Evolutionary conservation across 1,140 invertebrate species (phyloP), one percentile per base, ranked within the genome.

Genomic region (Cotesia vestalis): DNA sequence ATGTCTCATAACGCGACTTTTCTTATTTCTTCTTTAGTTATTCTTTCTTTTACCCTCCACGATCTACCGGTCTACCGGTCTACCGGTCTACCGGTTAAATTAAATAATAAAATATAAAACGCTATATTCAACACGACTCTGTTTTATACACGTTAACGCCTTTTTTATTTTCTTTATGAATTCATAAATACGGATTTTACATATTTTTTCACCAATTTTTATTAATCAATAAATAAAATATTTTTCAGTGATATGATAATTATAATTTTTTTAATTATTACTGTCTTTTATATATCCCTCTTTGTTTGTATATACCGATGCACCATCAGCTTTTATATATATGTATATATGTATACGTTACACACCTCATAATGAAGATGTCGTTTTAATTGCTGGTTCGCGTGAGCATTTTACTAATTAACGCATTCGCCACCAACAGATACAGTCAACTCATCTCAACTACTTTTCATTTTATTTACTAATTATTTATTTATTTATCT

Each of bases 281-380:
- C 40, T 46, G 40, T 46, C 40, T 46, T 46, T 9, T 11, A 46
- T 46, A 27, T 46, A 46, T 11, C 5, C 8, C 40, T 46, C 11
- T 6, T 46, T 46, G 40, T 46, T 46, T 40, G 38, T 40, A 55
- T 55, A 55, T 20, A 55, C 53, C 53, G 38, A 9, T 40, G 38
- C 38, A 40, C 38, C 38, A 40, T 40, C 9, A 46, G 8, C 40
- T 11, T 46, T 11, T 73, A 69, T 35, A 69, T 57, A 34, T 53
- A 46, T 46, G 69, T 76, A 75, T 73, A 69, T 46, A 69, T 57
- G n/a, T 38, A 46, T 66, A 60, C 66, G 74, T 75, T 78, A 80
- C 76, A 76, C 80, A 81, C 77, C 82, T 84, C 83, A 85, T 86
- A 86, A 86, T 86, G 84, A 86, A 86, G 85, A 86, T 86, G 85